These are phyloP conservation scores for Drosophila dunni DNA, from an alignment of 1,140 invertebrate genomes.

Conservation along the genomic window DNA sequence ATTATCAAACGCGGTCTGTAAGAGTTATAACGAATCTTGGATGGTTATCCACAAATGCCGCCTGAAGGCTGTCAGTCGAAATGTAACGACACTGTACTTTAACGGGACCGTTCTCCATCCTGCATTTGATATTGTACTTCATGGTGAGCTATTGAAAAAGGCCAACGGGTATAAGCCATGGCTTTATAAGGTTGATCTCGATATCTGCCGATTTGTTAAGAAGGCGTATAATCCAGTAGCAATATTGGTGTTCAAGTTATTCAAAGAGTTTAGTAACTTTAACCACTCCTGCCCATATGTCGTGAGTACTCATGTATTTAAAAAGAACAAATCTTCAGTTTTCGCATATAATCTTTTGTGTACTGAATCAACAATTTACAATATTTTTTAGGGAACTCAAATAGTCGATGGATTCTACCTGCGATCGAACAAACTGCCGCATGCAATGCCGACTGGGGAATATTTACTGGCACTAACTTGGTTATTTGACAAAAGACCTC, in stretches of 20 bases:
- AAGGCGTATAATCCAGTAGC: neutral
- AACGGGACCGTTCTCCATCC: constrained; percentile 28
- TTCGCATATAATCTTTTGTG: no score
- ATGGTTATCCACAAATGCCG: constrained; percentile 26
- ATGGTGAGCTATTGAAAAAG: neutral
- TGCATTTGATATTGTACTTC: neutral
- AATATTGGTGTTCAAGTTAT: neutral
- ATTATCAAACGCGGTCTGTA: no score
- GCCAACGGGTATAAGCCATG: constrained; percentile 48
- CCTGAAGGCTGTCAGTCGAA: constrained; percentile 26
- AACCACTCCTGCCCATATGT: constrained; percentile 20
- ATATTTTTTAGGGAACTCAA: no score
- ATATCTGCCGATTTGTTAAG: constrained; percentile 11
- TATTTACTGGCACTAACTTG: constrained; percentile 23
- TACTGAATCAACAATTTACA: no score
- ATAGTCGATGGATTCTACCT: no score
- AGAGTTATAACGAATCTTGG: constrained; percentile 42
- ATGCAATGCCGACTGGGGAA: constrained; percentile 28
- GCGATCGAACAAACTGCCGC: neutral
- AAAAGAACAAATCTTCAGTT: no score
- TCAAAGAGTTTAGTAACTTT: constrained; percentile 6
- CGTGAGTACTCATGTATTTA: neutral
- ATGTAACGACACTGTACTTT: constrained; percentile 7
- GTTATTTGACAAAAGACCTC: constrained; percentile 15
- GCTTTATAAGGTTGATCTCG: neutral